phyloP scores from a whole-genome alignment of 2,888 invertebrate genomes.

The Eilema griseolum region DNA sequence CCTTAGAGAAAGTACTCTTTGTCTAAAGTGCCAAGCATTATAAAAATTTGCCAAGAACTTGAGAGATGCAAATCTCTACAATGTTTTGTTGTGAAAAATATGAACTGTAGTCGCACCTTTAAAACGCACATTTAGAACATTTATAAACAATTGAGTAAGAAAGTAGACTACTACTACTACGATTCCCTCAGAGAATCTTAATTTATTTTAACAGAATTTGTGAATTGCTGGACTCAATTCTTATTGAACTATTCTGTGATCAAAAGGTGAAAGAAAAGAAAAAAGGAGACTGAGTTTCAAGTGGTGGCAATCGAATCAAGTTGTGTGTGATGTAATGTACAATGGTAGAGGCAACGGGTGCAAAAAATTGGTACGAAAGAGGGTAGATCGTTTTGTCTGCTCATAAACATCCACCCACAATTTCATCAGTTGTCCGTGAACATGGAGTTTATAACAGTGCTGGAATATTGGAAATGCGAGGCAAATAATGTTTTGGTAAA shows the following conservation, averaged over 20 bases:
- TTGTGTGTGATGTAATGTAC: not conserved
- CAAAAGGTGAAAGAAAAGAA: not conserved
- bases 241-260: not conserved
- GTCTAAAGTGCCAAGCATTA: too few relatives aligned
- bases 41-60: too few relatives aligned
- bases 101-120: too few relatives aligned
- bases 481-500: conserved; percentile 15
- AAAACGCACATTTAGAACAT: too few relatives aligned
- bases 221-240: not conserved
- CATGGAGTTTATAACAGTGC: not conserved
- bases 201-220: not conserved
- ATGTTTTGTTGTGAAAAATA: too few relatives aligned
- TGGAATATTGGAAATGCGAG: not conserved
- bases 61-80: too few relatives aligned
- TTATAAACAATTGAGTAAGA: too few relatives aligned
- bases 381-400: conserved; percentile 3
- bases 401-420: not conserved
- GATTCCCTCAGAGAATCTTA: too few relatives aligned
- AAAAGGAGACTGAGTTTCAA: not conserved
- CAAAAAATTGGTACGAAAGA: not conserved
- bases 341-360: not conserved
- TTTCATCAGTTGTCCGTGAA: not conserved
- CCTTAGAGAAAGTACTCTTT: too few relatives aligned
- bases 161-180: too few relatives aligned
- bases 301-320: not conserved